Base-by-base conservation (phyloP, 2,888 invertebrate species). In the Caenorhabditis drosophilae region DNA sequence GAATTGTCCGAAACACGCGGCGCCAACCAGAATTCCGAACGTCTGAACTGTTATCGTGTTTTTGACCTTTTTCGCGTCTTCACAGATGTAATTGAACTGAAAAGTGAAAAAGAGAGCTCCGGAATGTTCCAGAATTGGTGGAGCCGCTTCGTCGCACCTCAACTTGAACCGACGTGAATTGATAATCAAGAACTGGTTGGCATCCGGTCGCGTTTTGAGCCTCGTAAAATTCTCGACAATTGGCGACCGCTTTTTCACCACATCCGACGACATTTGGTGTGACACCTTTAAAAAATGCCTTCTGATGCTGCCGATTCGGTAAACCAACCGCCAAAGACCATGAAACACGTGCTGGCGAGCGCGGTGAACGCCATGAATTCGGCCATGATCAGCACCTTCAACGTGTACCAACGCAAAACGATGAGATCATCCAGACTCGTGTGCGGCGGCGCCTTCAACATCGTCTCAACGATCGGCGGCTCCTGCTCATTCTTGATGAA, bases 21-120 rank as follows among this genome's bases (percentile, higher is more conserved):
- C 75, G 34, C 79, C 79, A 7, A 76, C 40, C 9, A 78, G 59
- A 7, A 79, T 73, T 18, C 77, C 78, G n/a, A 73, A 40, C 52
- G 77, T 75, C 53, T 76, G 76, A 34, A 72, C 60, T 7, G 73
- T 70, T 12, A 76, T 74, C 9, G 68, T 58, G 45, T 67, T 60
- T 57, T 72, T 75, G 56, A 70, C 72, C 57, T 49, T 62, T 46
- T 56, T 67, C 18, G 53, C 56, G 7, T 68, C 74, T 15, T 55
- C 58, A 50, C 76, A 76, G 9, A 75, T 20, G 22, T 63, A 64
- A 26, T 67, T 47, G 64, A 71, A 76, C 73, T 75, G 58, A 38
- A 69, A 56, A 12, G 11, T 22, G n/a, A 3, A 20, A 22, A 27
- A 25, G 27, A 26, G 26, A 36, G 2, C n/a, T n/a, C n/a, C n/a